Evolutionary conservation across 2,113 vertebrate species (phyloP).

Genomic region (Orthonyx spaldingii): DNA sequence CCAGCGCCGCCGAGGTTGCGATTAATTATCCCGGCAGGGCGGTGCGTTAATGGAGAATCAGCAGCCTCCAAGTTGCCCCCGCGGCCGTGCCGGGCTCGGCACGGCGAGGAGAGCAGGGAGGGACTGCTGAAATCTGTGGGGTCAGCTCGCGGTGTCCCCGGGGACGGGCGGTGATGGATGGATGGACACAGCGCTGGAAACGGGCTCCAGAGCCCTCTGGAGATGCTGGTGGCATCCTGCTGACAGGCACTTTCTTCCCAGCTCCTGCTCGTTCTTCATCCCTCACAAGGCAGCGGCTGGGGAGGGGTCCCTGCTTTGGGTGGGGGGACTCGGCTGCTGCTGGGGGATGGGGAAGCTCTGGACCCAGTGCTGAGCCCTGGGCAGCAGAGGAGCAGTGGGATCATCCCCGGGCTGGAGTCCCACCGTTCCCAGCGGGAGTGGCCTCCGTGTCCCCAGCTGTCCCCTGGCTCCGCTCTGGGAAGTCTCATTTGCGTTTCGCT

Average conservation of each 20-base stretch:
- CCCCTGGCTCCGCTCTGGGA: rapidly evolving
- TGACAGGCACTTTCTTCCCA: background rate
- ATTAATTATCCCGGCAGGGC: background rate
- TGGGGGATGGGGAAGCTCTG: background rate
- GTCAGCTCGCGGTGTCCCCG: background rate
- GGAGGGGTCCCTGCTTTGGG: background rate
- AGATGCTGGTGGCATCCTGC: background rate
- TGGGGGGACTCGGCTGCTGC: background rate
- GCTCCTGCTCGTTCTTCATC: background rate
- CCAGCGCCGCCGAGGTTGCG: background rate
- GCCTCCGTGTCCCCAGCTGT: background rate
- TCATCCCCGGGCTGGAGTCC: background rate
- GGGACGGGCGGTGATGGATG: background rate
- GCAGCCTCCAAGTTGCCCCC: background rate
- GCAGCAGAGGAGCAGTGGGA: rapidly evolving
- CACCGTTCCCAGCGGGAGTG: rapidly evolving
- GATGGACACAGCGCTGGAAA: background rate
- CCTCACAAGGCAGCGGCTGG: background rate
- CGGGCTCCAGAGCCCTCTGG: background rate
- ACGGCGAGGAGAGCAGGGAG: rapidly evolving
- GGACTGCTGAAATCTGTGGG: background rate
- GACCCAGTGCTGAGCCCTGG: rapidly evolving
- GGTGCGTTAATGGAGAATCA: background rate
- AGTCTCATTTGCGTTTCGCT: rapidly evolving
- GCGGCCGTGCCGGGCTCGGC: background rate